Percentiles rank a stretch among this genome's conserved stretches.
Conservation (phyloP, 2,113 vertebrate species). For the Neogale vison region DNA sequence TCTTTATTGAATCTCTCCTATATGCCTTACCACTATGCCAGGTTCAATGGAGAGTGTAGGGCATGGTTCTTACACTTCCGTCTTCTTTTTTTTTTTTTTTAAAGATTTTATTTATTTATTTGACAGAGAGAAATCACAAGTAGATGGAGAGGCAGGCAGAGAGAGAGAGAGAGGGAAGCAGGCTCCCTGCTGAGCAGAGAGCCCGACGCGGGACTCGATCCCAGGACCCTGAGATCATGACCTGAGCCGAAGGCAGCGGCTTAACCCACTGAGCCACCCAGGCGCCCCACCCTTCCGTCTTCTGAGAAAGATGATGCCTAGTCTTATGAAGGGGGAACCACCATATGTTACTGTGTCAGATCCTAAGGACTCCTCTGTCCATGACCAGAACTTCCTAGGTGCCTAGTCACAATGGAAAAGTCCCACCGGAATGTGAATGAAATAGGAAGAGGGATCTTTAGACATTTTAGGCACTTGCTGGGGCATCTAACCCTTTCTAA, state of each 20-base stretch:
- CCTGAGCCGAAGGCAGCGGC: too few relatives aligned
- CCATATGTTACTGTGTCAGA: neutral
- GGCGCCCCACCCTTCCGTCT: neutral
- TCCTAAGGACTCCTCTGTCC: neutral
- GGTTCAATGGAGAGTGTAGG: neutral
- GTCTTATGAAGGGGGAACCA: neutral
- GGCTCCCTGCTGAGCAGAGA: too few relatives aligned
- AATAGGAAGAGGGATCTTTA: slow-evolving; percentile 9
- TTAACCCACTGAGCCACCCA: too few relatives aligned
- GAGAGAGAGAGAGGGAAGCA: too few relatives aligned
- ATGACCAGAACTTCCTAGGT: neutral
- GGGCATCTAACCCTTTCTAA: neutral
- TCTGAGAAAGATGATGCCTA: slow-evolving; percentile 31
- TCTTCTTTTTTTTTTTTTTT: too few relatives aligned
- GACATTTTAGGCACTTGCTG: neutral
- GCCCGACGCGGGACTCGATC: too few relatives aligned
- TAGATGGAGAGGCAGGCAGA: too few relatives aligned
- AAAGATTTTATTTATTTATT: too few relatives aligned
- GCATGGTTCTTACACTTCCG: neutral
- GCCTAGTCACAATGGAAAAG: neutral
- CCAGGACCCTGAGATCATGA: too few relatives aligned
- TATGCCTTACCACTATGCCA: neutral
- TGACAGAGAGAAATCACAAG: too few relatives aligned
- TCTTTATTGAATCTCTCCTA: neutral
- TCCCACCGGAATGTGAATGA: neutral